These are phyloP conservation scores for Cherax quadricarinatus DNA, from an alignment of 1,140 invertebrate species.

Conservation along the genomic window DNA sequence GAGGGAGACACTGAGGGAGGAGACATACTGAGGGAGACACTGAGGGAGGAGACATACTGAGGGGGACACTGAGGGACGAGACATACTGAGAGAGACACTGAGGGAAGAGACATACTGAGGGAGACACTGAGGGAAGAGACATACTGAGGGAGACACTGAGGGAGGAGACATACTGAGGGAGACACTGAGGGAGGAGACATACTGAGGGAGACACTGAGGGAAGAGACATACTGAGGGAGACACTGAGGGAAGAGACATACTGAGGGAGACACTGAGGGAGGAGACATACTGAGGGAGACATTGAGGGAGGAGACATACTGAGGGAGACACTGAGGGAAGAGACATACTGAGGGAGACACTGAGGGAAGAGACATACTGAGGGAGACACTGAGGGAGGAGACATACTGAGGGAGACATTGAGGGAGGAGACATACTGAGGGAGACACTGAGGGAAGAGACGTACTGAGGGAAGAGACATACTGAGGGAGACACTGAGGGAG, in stretches of 20 bases:
- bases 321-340: neutral
- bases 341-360: neutral
- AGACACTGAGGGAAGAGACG: neutral
- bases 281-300: neutral
- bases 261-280: neutral
- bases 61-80: no score
- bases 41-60: slow-evolving; percentile 4
- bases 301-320: no score
- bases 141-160: neutral
- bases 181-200: no score
- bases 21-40: no score
- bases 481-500: no score
- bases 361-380: no score
- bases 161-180: no score
- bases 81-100: neutral
- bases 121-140: no score
- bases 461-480: no score
- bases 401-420: neutral
- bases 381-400: neutral
- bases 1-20: no score
- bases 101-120: neutral
- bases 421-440: no score
- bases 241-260: no score
- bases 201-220: neutral
- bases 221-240: neutral